These are phyloP conservation scores for Stigmatopora argus DNA, from an alignment of 2,113 vertebrate species.

Conservation along the genomic window DNA sequence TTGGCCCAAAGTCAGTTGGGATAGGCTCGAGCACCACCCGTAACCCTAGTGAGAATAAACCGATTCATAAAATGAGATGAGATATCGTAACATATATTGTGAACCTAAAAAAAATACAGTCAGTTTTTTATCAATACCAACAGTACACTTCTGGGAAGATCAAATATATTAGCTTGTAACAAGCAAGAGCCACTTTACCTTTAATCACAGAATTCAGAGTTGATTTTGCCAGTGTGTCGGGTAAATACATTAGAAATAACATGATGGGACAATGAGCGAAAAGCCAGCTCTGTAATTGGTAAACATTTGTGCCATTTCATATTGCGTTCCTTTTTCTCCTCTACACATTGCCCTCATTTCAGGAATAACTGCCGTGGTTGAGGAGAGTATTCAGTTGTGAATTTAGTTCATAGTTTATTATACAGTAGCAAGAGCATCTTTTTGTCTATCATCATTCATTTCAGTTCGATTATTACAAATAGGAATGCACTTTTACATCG, in stretches of 20 bases:
- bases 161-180: neutral
- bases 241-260: slow-evolving; percentile 30
- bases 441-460: slow-evolving; percentile 6
- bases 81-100: no score
- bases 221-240: slow-evolving; percentile 14
- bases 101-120: no score
- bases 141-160: slow-evolving; percentile 6
- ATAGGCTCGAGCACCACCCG: no score
- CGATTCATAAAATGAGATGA: no score
- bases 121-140: no score
- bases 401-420: neutral
- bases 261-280: slow-evolving; percentile 43
- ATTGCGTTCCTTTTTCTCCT: neutral
- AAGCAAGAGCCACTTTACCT: slow-evolving; percentile 1
- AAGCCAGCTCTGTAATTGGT: slow-evolving; percentile 36
- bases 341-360: slow-evolving; percentile 3
- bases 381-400: slow-evolving; percentile 13
- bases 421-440: slow-evolving; percentile 6
- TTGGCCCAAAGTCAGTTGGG: no score
- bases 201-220: slow-evolving; percentile 12
- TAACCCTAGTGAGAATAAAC: no score
- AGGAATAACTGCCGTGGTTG: neutral
- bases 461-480: neutral
- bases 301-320: neutral
- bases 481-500: no score